Evolutionary conservation across 2,113 vertebrate genomes (phyloP), one percentile per base, ranked within the genome.

Genomic region (Picathartes gymnocephalus): DNA sequence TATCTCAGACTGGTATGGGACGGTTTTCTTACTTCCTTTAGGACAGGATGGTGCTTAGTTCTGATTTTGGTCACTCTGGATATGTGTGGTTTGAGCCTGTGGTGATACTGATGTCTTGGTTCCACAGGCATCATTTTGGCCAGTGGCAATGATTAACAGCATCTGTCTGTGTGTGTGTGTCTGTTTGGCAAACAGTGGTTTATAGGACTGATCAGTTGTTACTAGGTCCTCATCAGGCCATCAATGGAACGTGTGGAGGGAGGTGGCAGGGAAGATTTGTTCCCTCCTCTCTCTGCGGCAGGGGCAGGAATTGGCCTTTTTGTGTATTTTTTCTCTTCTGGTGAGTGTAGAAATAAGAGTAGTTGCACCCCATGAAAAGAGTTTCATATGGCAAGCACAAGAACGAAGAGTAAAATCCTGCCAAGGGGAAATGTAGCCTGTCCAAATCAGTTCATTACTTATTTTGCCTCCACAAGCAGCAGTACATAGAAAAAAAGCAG

Each of bases 21-120:
- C 16, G 72, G 14, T 83, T 92, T 86, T 60, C 15, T 50, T 60
- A 19, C 39, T 60, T 54, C 22, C 42, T 61, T 81, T 81, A 64
- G 77, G 48, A 68, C 74, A 73, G 33, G 28, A 21, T 25, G 60
- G 33, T 77, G 47, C 50, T 47, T 64, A 70, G 54, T 54, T 57
- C 8, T 0, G 0, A 6, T 56, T 91, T 40, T 56, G 13, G 27
- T 74, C 57, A 28, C 19, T 35, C 13, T 74, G 69, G 24, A 24
- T 51, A 11, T 0, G 0, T 1, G 2, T 81, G 69, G 13, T 16
- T 71, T 35, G 65, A 47, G 33, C 25, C 37, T 17, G 1, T 12
- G 40, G 48, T 76, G 42, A 57, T 13, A 37, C 4, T 30, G 27
- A 33, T 27, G 25, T 11, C 4, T 39, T 31, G 23, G 35, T 91